A percentile compares a stretch with the other conserved stretches of the same genome.
phyloP scores from a whole-genome alignment of 2,113 vertebrate genomes.

The Saccopteryx leptura region DNA sequence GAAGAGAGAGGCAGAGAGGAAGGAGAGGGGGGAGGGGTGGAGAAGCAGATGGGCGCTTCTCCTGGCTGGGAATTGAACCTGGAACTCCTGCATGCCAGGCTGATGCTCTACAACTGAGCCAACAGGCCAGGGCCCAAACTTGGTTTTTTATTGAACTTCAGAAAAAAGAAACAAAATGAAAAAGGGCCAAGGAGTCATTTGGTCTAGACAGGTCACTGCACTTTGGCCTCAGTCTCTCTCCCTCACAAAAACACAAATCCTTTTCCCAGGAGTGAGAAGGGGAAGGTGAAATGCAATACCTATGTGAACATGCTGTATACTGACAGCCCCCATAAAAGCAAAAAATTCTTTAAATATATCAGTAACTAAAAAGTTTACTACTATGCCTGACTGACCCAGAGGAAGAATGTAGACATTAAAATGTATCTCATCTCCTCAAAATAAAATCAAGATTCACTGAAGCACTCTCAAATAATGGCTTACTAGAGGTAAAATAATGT shows the following conservation, averaged over 20 bases:
- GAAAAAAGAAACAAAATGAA: not conserved
- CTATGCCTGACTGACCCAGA: not conserved
- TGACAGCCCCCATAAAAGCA: not conserved
- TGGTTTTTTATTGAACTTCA: conserved; percentile 29
- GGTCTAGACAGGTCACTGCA: not conserved
- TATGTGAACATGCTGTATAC: not conserved
- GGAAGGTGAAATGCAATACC: not conserved
- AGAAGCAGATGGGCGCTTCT: too few relatives aligned
- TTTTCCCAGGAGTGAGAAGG: not conserved
- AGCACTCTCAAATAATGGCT: conserved; percentile 75
- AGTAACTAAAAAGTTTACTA: conserved; percentile 63
- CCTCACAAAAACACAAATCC: not conserved
- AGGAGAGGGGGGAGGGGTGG: too few relatives aligned
- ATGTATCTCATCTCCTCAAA: conserved; percentile 73
- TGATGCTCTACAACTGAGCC: too few relatives aligned
- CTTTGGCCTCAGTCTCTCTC: not conserved
- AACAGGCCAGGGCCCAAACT: not conserved
- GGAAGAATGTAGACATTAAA: conserved; percentile 68
- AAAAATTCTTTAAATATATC: conserved; percentile 56
- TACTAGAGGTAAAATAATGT: conserved; percentile 73
- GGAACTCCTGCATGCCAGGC: too few relatives aligned
- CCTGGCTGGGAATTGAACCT: too few relatives aligned
- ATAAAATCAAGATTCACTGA: conserved; percentile 70
- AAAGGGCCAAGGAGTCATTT: not conserved
- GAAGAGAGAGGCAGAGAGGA: too few relatives aligned